Evolutionary conservation across 2,113 vertebrate species (phyloP), one percentile per base, ranked within the genome.

Genomic region (Tretioscincus oriximinensis): DNA sequence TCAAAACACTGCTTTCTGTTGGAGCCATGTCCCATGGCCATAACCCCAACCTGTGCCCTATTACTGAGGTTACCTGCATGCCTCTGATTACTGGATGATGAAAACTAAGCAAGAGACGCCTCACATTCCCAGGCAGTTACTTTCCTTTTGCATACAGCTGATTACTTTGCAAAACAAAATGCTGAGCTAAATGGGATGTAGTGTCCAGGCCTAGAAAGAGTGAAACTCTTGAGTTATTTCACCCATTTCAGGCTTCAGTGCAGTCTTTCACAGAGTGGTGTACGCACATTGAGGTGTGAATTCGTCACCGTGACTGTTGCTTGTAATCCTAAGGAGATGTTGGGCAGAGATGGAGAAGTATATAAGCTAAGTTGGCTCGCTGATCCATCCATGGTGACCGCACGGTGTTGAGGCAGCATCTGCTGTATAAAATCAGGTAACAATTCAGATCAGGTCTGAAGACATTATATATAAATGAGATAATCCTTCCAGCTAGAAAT

Each of bases 311-410:
- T 94, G 92, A 95, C 95, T 0, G 95, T 94, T 87, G 95, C 96
- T 77, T 97, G 97, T 81, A 99, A 96, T 80, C 98, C 98, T 93
- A 99, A 90, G 88, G 97, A 99, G 93, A 99, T 99, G 87, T 99
- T 99, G 82, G 98, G 98, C 88, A 99, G 94, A 60, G 98, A 99
- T 0, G 98, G 98, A 76, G 98, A 99, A 12, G 97, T 98, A 93
- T 99, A 98, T 86, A 99, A 96, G 86, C 95, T 99, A 86, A 99
- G 95, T 76, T 97, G 97, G 90, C 94, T 96, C 83, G 96, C 91
- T 26, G 95, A 95, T 81, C 96, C 96, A 74, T 99, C 98, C 88
- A 96, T 91, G 61, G 96, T 92, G 86, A 98, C 93, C 24, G 97
- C 95, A 77, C 93, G 96, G 89, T 96, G 97, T 82, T 97, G 97